Evolutionary conservation across 2,888 invertebrate species (phyloP), one percentile per base, ranked within the genome.

Genomic region (Cinara cedri): DNA sequence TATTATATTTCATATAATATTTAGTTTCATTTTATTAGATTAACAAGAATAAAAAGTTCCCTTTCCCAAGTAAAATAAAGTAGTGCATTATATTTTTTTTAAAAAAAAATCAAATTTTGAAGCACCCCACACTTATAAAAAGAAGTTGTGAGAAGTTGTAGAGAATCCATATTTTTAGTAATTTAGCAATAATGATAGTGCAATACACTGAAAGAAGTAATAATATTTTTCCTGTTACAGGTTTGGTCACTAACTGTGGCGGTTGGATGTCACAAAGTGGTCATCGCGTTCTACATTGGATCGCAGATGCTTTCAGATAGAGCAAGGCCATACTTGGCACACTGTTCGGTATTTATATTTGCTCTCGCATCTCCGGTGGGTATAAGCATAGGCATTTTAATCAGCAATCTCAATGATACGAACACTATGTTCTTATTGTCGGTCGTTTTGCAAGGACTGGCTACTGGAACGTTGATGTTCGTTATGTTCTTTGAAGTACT

Each of bases 401-500:
- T 82, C 6, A 49, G 51, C 34, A 82, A 80, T 21, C 71, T 71
- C 65, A 54, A 80, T 3, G 72, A 74, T 60, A 71, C 81, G 24
- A 55, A 72, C 14, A 62, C 63, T 3, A 66, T 82, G 72, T 76
- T 78, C 16, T n/a, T 83, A 6, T 55, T 82, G 11, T 83, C 89
- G 3, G 87, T 89, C 13, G 71, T 84, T 1, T 86, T 90, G 1
- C 91, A 93, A 85, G 92, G 91, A 8, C 88, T 93, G 86, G 93
- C 93, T 0, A 91, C 91, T 60, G 93, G 93, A 9, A 93, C 93
- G 0, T 88, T 93, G 68, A 86, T 93, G 14, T 93, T 92, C 86
- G 91, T 94, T 13, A 92, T 93, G 1, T 92, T 93, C 86, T 93
- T 93, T 86, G 93, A 93, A 86, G 90, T 93, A n/a, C 87, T 93